These are phyloP conservation scores for Gymnoscopelus braueri DNA, from an alignment of 2,797 vertebrate genomes.

Conservation along the genomic window DNA sequence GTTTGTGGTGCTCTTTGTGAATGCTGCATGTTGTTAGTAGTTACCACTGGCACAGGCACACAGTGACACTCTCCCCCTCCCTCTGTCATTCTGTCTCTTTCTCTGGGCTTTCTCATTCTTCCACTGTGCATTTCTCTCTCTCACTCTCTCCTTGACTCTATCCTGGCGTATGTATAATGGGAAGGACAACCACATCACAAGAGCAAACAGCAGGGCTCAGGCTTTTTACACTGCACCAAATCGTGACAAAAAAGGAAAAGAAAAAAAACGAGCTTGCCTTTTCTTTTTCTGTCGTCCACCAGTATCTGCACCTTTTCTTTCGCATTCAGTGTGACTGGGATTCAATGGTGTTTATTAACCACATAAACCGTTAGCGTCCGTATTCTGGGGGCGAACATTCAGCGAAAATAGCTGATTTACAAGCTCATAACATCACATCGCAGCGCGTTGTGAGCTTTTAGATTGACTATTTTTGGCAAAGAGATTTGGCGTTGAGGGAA, in stretches of 20 bases:
- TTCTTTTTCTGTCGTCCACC: conserved; percentile 41
- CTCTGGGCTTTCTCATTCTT: background rate
- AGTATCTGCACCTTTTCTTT: conserved; percentile 35
- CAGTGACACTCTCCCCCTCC: conserved; percentile 42
- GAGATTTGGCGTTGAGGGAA: too few relatives aligned
- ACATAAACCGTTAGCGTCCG: too few relatives aligned
- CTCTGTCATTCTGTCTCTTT: conserved; percentile 2
- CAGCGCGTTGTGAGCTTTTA: too few relatives aligned
- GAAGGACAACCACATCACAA: conserved; percentile 50
- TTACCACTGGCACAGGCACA: conserved; percentile 53
- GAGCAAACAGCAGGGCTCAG: conserved; percentile 47
- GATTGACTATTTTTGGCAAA: too few relatives aligned
- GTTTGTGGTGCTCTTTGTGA: conserved; percentile 56
- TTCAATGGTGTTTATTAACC: conserved; percentile 31
- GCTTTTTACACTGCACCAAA: conserved; percentile 33
- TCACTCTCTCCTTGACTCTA: conserved; percentile 31
- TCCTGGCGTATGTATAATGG: conserved; percentile 50
- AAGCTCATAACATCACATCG: too few relatives aligned
- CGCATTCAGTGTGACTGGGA: conserved; percentile 37
- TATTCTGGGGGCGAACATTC: too few relatives aligned
- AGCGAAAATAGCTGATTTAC: too few relatives aligned
- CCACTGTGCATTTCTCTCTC: background rate
- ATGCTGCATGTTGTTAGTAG: conserved; percentile 75
- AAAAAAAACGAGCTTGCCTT: conserved; percentile 47
- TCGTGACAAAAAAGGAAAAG: conserved; percentile 13